Conservation (phyloP, 2,797 vertebrate species). For the Simalia tracyae region DNA sequence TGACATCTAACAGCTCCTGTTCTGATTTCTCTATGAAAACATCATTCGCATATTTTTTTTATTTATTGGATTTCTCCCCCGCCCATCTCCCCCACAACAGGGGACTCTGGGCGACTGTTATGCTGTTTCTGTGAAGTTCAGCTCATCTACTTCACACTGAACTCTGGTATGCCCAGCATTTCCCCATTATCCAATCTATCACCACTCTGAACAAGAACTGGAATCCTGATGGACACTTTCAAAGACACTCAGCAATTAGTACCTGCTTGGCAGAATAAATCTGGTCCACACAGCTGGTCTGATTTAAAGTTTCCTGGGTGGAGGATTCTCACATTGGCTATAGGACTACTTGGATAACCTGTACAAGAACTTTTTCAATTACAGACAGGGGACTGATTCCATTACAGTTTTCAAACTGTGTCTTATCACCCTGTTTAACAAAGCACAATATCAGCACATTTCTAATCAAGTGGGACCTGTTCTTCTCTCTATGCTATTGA, state of each 20-base stretch:
- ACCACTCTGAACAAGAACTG: not conserved
- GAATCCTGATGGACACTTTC: not conserved
- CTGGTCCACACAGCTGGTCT: not conserved
- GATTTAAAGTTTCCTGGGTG: not conserved
- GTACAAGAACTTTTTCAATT: not conserved
- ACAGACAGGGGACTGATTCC: not conserved
- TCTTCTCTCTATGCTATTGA: not conserved
- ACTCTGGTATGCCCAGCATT: not conserved
- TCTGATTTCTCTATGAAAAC: not conserved
- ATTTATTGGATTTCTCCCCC: no score
- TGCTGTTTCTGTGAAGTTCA: not conserved
- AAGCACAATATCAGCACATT: not conserved
- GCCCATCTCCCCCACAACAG: no score
- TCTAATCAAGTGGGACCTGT: not conserved
- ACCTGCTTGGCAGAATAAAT: not conserved
- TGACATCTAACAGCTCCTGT: not conserved
- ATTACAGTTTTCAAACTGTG: not conserved
- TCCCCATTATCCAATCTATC: not conserved
- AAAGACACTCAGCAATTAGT: not conserved
- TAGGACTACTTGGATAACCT: not conserved
- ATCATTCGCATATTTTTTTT: not conserved
- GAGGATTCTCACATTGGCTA: not conserved
- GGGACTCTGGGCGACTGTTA: no score
- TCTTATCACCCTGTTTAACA: not conserved
- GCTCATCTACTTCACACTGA: not conserved